Conservation (phyloP, 2,113 vertebrate species). For the Deroptyus accipitrinus region DNA sequence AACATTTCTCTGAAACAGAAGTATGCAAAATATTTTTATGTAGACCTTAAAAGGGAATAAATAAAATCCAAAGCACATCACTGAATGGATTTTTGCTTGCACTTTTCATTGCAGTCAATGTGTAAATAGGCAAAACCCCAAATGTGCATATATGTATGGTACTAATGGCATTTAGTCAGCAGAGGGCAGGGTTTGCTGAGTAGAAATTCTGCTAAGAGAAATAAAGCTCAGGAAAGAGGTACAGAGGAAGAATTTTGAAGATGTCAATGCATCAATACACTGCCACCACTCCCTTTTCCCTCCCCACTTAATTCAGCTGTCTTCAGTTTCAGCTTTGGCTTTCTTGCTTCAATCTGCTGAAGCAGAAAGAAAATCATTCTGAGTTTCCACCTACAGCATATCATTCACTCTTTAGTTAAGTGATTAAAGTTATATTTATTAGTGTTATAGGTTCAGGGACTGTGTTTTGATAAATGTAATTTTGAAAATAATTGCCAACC, state of each 20-base stretch:
- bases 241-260: not conserved
- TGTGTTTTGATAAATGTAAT: not conserved
- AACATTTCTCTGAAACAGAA: not conserved
- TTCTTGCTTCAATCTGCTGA: not conserved
- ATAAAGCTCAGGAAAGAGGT: not conserved
- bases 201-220: not conserved
- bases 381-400: not conserved
- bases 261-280: not conserved
- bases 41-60: not conserved
- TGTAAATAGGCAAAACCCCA: not conserved
- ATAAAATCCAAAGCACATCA: not conserved
- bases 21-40: not conserved
- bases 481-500: not conserved
- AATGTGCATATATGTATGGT: not conserved
- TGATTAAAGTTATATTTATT: not conserved
- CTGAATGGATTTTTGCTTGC: not conserved
- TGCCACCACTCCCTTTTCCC: no score
- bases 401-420: not conserved
- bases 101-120: not conserved
- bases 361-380: not conserved
- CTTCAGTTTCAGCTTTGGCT: not conserved
- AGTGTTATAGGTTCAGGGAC: not conserved
- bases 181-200: conserved; percentile 77
- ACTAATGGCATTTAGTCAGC: conserved; percentile 48
- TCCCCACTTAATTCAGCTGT: not conserved